Evolutionary conservation across 35 echinoderm and acorn worm genomes (phyloP).

Genomic region (Heliocidaris erythrogramma): DNA sequence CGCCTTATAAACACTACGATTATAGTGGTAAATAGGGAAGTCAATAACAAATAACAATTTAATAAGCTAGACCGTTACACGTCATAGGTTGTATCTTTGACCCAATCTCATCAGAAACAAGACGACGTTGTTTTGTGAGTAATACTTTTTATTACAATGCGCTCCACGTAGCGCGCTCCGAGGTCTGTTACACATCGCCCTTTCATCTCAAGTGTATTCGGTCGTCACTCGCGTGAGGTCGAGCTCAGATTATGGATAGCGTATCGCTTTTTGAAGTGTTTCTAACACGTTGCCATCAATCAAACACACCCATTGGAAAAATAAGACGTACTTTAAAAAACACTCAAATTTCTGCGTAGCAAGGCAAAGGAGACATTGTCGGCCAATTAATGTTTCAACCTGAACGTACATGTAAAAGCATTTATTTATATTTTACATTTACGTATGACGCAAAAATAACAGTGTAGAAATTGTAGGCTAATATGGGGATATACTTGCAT

Average conservation of each 20-base stretch:
- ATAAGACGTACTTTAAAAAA: background rate
- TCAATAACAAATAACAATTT: background rate
- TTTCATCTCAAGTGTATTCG: constrained; percentile 15
- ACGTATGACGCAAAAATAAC: too few relatives aligned
- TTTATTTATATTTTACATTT: too few relatives aligned
- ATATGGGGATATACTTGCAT: too few relatives aligned
- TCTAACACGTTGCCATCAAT: constrained; percentile 12
- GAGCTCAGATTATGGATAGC: background rate
- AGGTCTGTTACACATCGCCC: background rate
- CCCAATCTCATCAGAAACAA: background rate
- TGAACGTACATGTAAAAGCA: too few relatives aligned
- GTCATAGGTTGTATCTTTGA: background rate
- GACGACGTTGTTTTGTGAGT: background rate
- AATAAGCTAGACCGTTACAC: background rate
- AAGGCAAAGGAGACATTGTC: background rate
- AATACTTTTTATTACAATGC: background rate
- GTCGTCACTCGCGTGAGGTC: background rate
- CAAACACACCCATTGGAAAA: background rate
- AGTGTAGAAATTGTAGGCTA: too few relatives aligned
- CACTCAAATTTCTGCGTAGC: background rate
- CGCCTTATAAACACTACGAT: too few relatives aligned
- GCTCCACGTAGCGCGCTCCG: background rate
- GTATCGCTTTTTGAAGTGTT: constrained; percentile 25
- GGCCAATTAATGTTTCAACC: background rate
- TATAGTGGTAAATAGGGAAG: background rate